Conservation (phyloP, 2,113 vertebrate genomes). For the Megaceryle torquata region DNA sequence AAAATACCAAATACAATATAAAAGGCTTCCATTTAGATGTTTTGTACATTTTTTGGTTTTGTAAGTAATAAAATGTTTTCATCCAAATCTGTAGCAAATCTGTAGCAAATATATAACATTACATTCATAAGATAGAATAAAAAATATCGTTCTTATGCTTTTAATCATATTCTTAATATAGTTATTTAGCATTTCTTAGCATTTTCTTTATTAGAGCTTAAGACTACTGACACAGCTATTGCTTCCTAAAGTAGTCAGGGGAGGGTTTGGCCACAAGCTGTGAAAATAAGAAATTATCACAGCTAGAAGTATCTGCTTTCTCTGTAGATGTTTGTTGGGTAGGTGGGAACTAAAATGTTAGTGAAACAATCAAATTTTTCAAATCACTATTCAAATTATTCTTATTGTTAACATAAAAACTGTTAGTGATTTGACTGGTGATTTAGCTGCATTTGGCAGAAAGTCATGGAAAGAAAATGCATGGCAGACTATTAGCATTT, state of each 20-base stretch:
- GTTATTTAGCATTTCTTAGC: background rate
- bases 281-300: constrained; percentile 7
- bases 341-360: background rate
- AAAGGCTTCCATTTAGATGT: background rate
- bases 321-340: background rate
- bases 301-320: background rate
- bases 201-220: background rate
- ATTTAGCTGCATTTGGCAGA: constrained; percentile 5
- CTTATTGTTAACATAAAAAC: constrained; percentile 27
- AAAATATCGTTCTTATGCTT: background rate
- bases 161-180: background rate
- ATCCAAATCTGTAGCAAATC: background rate
- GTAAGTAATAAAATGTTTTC: background rate
- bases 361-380: background rate
- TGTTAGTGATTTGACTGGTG: background rate
- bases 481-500: background rate
- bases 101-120: background rate
- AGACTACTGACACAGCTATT: background rate
- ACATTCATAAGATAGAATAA: background rate
- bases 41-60: background rate
- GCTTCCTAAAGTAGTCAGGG: background rate
- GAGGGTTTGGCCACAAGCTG: background rate
- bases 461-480: constrained; percentile 14
- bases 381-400: background rate
- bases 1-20: background rate